Evolutionary conservation across 2,888 invertebrate genomes (phyloP), one percentile per base, ranked within the genome.

Genomic region (Lobophora halterata): DNA sequence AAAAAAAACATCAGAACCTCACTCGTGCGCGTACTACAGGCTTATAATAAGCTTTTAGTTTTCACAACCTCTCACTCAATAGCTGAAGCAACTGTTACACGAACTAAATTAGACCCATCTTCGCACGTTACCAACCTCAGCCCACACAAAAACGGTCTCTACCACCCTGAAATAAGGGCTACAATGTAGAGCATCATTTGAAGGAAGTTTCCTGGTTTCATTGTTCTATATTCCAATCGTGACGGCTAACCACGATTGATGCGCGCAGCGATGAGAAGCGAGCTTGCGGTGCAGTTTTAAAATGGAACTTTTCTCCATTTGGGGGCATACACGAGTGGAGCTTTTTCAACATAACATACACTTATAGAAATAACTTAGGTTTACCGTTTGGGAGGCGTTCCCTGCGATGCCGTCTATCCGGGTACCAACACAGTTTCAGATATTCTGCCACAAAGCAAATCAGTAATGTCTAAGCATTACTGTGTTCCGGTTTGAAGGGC

Each of bases 171-270:
- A 24, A 37, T 29, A 28, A 13, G 42, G 48, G 35, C 24, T 18
- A 10, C 8, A 29, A 41, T 43, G 35, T 34, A 42, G 45, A 46
- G 39, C 44, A 43, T 51, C 6, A 23, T 36, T 29, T 49, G 8
- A 33, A 33, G 29, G 38, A 46, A 47, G 50, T 60, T 76, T 77
- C 73, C 76, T 68, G 43, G 59, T 67, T 67, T 60, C 55, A 65
- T 73, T 76, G 75, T 67, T 65, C 58, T 52, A 67, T 58, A 42
- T 58, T 46, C 33, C 11, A 36, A 44, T 71, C 72, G 75, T 73
- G 76, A 75, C 61, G 52, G 33, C n/a, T 44, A 49, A 51, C 51
- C 73, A 75, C 75, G 71, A 67, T 52, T 49, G 52, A 55, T 56
- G 57, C 61, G 19, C 55, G 53, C 27, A 46, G 56, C 39, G 62